Evolutionary conservation across 2,113 vertebrate species (phyloP).

Genomic region (Calidris pygmaea): DNA sequence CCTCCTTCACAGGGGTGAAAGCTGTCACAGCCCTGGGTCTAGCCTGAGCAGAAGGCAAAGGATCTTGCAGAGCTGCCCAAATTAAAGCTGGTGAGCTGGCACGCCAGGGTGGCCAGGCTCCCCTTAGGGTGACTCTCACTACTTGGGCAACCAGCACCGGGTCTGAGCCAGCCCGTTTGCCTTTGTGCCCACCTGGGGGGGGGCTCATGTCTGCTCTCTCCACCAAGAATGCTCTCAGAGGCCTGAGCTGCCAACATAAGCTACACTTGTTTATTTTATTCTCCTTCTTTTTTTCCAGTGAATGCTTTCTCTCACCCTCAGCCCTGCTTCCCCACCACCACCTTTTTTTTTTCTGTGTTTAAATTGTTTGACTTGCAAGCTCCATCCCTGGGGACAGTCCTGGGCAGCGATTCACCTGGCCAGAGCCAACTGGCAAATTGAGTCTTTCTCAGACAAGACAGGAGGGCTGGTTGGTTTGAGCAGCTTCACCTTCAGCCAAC

Average conservation of each 20-base stretch:
- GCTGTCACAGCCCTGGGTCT: background rate
- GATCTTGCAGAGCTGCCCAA: fast-evolving
- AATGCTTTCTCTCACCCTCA: slow-evolving; percentile 26
- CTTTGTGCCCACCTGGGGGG: background rate
- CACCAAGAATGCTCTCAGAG: slow-evolving; percentile 12
- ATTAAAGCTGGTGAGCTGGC: background rate
- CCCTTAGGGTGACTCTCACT: background rate
- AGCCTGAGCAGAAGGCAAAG: background rate
- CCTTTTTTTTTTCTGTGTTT: background rate
- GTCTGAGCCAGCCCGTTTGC: background rate
- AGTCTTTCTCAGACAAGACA: slow-evolving; percentile 65
- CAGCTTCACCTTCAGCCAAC: slow-evolving; percentile 67
- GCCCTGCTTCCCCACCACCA: background rate
- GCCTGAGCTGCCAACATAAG: slow-evolving; percentile 13
- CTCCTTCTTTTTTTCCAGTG: background rate
- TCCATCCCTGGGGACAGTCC: slow-evolving; percentile 26
- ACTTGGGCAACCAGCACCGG: background rate
- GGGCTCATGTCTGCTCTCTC: background rate
- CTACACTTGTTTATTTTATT: slow-evolving; percentile 54
- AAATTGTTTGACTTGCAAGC: slow-evolving; percentile 49
- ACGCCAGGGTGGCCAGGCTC: background rate
- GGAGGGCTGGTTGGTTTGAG: slow-evolving; percentile 59
- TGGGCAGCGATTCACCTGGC: slow-evolving; percentile 57
- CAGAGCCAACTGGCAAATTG: slow-evolving; percentile 60
- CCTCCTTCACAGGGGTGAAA: background rate